These are phyloP conservation scores for Delia radicum DNA, from an alignment of 1,140 invertebrate genomes.

Conservation along the genomic window DNA sequence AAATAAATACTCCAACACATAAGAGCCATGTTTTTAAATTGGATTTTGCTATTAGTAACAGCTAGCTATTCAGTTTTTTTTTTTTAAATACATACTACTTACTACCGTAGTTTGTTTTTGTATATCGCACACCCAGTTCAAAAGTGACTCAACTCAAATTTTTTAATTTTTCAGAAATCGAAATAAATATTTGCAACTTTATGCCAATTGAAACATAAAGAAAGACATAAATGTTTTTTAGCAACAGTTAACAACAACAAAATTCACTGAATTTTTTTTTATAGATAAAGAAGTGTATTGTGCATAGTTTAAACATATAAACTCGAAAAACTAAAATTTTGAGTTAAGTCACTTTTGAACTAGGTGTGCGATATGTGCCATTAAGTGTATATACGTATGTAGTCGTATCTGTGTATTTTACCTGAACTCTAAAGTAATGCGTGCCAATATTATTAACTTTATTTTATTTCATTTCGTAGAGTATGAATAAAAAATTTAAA, in stretches of 20 bases:
- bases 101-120: background rate
- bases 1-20: background rate
- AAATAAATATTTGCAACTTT: no score
- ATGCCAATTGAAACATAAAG: no score
- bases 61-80: background rate
- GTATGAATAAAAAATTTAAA: background rate
- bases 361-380: background rate
- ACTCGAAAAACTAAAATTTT: background rate
- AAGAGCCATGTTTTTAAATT: constrained; percentile 9
- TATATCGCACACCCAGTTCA: background rate
- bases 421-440: background rate
- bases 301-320: background rate
- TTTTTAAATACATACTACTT: background rate
- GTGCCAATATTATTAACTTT: constrained; percentile 18
- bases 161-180: no score
- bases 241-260: no score
- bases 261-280: no score
- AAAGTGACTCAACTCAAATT: no score
- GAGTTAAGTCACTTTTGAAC: background rate
- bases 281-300: no score
- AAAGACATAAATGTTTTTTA: no score
- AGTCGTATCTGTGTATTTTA: background rate
- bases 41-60: constrained; percentile 13
- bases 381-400: background rate
- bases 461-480: background rate